phyloP scores from a whole-genome alignment of 2,888 invertebrate species.

The Heteropelma amictum region DNA sequence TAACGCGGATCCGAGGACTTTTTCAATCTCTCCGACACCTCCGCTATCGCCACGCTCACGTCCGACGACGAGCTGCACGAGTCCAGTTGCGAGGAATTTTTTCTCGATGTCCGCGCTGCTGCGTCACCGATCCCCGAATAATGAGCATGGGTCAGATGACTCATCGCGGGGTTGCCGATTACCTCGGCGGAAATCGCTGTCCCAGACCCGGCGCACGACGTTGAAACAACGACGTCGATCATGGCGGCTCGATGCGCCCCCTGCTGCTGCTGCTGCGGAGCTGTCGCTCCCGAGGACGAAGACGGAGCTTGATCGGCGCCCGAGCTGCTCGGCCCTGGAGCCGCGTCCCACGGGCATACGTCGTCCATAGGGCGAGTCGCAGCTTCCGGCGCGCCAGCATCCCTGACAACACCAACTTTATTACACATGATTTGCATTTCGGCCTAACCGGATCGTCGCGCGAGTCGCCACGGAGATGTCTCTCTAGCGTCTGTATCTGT shows the following conservation, averaged over 20 bases:
- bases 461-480: too few relatives aligned
- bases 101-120: slow-evolving; percentile 78
- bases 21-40: slow-evolving; percentile 80
- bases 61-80: slow-evolving; percentile 88
- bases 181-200: slow-evolving; percentile 52
- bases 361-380: slow-evolving; percentile 78
- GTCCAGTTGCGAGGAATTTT: slow-evolving; percentile 84
- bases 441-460: slow-evolving; percentile 37
- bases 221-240: slow-evolving; percentile 61
- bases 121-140: slow-evolving; percentile 58
- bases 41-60: slow-evolving; percentile 81
- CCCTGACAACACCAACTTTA: slow-evolving; percentile 76
- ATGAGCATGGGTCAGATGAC: slow-evolving; percentile 44
- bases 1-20: slow-evolving; percentile 83
- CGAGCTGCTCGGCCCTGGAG: slow-evolving; percentile 67
- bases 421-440: slow-evolving; percentile 72
- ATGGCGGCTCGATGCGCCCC: slow-evolving; percentile 39
- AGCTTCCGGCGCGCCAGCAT: slow-evolving; percentile 73
- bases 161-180: background rate
- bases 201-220: slow-evolving; percentile 65
- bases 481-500: too few relatives aligned
- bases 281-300: slow-evolving; percentile 29
- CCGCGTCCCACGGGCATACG: slow-evolving; percentile 81
- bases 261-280: background rate
- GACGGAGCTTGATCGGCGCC: slow-evolving; percentile 60